Base-by-base conservation (phyloP, 2,888 invertebrate genomes). In the Achlya flavicornis region DNA sequence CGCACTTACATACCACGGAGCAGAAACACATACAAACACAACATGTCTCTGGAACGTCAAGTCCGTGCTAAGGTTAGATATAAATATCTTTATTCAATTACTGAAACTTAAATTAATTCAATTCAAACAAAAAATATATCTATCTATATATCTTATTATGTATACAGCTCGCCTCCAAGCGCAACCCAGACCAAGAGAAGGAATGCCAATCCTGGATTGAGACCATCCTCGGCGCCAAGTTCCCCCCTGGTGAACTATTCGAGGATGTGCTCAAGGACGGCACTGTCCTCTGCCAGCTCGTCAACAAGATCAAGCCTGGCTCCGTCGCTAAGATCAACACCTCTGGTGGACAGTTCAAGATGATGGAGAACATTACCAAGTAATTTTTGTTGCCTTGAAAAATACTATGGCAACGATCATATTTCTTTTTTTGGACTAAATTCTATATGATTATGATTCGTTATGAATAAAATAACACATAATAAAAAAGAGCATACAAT, bases 291-390 rank as follows among this genome's bases (percentile, higher is more conserved):
- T 99, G 99, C 95, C 96, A 97, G 84, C 92, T 99, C 81, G 98
- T 99, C 94, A 99, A 99, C 95, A 98, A 97, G 88, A 93, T 99
- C 77, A 94, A 96, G 74, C 99, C 99, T 61, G 98, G 98, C 79
- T 94, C 97, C 71, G 94, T 99, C 69, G 85, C 96, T 84, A 99
- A 99, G 93, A 96, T 99, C 94, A 99, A 99, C 95, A 96, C 96
- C 76, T 96, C 96, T 61, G 98, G 99, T 77, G 98, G 99, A 87
- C 98, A 99, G 87, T 99, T 99, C 96, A 99, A 99, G 89, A 97
- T 99, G 96, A 99, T 99, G 99, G 99, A 99, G 93, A 99, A 99
- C 95, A 98, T 99, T 91, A 98, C 98, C 94, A 95, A 96, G 97
- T 99, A 88, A 95, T 96, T 93, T 43, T 57, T 6, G 10, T 14